Percentiles rank a stretch among this genome's conserved stretches.
phyloP scores from a whole-genome alignment of 2,797 vertebrate genomes.

The Periparus ater region DNA sequence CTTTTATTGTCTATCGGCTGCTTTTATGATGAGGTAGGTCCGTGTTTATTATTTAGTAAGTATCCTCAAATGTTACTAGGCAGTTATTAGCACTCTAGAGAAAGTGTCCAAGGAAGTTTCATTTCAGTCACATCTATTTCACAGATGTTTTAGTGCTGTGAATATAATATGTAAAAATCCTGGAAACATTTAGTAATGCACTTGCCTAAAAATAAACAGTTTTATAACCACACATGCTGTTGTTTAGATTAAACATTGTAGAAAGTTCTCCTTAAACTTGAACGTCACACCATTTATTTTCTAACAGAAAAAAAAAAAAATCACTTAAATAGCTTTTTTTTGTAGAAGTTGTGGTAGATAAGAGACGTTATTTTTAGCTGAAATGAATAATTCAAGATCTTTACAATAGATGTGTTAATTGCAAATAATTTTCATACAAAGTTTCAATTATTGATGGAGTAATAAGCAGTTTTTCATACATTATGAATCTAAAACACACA shows the following conservation, averaged over 20 bases:
- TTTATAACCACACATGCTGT: slow-evolving; percentile 72
- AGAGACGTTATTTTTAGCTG: slow-evolving; percentile 61
- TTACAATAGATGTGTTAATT: slow-evolving; percentile 65
- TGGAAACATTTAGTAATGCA: slow-evolving; percentile 77
- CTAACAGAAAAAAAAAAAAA: slow-evolving; percentile 47
- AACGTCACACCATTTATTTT: slow-evolving; percentile 63
- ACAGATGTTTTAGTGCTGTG: slow-evolving; percentile 73
- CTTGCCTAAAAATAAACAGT: slow-evolving; percentile 80
- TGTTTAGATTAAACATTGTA: slow-evolving; percentile 72
- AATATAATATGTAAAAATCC: slow-evolving; percentile 74
- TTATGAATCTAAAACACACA: slow-evolving; percentile 28
- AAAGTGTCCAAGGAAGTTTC: slow-evolving; percentile 71
- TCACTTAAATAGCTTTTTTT: slow-evolving; percentile 34
- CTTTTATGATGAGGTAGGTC: slow-evolving; percentile 66
- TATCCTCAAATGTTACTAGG: slow-evolving; percentile 52
- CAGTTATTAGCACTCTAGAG: slow-evolving; percentile 49
- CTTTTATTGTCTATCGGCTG: slow-evolving; percentile 69
- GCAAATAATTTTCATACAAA: slow-evolving; percentile 70
- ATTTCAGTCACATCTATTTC: slow-evolving; percentile 72
- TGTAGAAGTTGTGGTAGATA: slow-evolving; percentile 43
- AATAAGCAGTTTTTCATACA: slow-evolving; percentile 58
- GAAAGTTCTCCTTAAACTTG: slow-evolving; percentile 74
- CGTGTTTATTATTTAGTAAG: slow-evolving; percentile 59
- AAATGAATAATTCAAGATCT: slow-evolving; percentile 63
- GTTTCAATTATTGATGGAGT: slow-evolving; percentile 69